Conservation (phyloP, 92 coral and sea anemone species). For the Metridium senile region DNA sequence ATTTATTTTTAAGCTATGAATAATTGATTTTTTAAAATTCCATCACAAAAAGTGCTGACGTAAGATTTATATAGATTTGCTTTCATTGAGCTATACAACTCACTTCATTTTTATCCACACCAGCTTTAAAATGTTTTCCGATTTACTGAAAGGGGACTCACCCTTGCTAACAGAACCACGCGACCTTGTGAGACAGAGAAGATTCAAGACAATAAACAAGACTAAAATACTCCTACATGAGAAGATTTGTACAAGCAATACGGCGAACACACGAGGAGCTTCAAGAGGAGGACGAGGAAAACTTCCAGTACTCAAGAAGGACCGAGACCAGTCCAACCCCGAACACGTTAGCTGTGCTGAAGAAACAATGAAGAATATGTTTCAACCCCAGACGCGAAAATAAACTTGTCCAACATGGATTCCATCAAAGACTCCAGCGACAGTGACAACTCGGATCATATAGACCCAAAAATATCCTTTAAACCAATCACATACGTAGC, state of each 20-base stretch:
- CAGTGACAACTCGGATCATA: background rate
- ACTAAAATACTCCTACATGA: background rate
- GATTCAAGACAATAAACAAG: background rate
- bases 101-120: too few relatives aligned
- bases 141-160: too few relatives aligned
- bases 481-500: background rate
- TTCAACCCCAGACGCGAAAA: background rate
- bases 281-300: background rate
- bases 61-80: too few relatives aligned
- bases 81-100: too few relatives aligned
- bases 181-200: background rate
- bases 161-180: background rate
- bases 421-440: background rate
- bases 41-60: too few relatives aligned
- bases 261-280: background rate
- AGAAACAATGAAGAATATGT: background rate
- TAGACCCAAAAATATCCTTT: background rate
- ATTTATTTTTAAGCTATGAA: too few relatives aligned
- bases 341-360: background rate
- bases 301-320: background rate
- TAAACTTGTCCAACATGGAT: background rate
- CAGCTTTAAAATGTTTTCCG: too few relatives aligned
- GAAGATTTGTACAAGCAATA: background rate
- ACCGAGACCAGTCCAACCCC: background rate
- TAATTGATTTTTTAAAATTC: too few relatives aligned